A percentile compares a stretch with the other conserved stretches of the same genome.
Conservation (phyloP, 1,140 invertebrate genomes). For the Cotesia glomerata region DNA sequence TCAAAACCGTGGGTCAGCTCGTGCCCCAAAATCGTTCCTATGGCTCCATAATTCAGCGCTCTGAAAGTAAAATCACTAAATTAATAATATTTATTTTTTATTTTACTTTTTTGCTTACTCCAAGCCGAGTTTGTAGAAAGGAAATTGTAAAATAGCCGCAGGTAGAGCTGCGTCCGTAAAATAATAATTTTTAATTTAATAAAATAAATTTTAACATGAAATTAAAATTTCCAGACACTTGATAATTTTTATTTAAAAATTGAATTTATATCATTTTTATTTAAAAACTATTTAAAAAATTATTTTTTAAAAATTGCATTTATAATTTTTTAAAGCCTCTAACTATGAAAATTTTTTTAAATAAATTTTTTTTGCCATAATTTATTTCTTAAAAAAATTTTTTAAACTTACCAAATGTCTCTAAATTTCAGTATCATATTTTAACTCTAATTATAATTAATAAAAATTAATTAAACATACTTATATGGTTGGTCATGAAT, state of each 20-base stretch:
- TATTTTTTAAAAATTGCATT: too few species aligned
- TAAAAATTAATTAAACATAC: constrained; percentile 62
- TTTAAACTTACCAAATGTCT: too few species aligned
- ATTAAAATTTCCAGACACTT: too few species aligned
- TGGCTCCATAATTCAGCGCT: constrained; percentile 82
- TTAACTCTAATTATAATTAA: not conserved
- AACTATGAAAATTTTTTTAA: too few species aligned
- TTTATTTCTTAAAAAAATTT: too few species aligned
- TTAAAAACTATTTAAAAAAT: too few species aligned
- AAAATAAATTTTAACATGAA: not conserved
- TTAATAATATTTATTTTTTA: not conserved
- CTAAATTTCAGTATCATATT: not conserved
- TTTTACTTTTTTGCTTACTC: constrained; percentile 48
- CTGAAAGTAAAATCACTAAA: constrained; percentile 55
- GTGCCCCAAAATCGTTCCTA: constrained; percentile 82
- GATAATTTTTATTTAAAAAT: too few species aligned
- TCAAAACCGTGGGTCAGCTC: constrained; percentile 89
- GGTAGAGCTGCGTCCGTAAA: constrained; percentile 71
- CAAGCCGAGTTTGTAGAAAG: constrained; percentile 66
- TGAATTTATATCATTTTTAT: too few species aligned
- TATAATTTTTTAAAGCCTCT: too few species aligned
- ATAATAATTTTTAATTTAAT: not conserved
- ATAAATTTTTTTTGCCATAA: too few species aligned
- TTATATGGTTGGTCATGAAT: constrained; percentile 76
- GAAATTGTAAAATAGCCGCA: constrained; percentile 76